Conservation (phyloP, 1,140 invertebrate genomes). For the Mercenaria mercenaria region DNA sequence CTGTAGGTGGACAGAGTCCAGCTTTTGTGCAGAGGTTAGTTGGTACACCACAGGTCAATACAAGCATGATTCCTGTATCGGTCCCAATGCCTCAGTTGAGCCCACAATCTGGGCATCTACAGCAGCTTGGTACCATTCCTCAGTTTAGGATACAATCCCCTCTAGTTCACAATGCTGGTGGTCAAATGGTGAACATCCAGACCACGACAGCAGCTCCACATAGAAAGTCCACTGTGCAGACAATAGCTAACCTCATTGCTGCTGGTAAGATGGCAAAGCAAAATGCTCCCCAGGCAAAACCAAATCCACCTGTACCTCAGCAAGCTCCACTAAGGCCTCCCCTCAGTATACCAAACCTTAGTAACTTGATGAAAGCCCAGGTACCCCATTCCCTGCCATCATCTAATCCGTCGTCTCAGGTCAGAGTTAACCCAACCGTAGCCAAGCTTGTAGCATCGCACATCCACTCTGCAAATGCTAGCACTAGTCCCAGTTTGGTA, state of each 20-base stretch:
- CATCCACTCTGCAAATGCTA: conserved; percentile 49
- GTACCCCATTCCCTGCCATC: background rate
- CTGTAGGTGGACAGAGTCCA: background rate
- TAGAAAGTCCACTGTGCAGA: conserved; percentile 58
- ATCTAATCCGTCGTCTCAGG: background rate
- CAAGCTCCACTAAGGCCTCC: conserved; percentile 22
- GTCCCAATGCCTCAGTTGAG: conserved; percentile 22
- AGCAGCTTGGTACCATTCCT: conserved; percentile 20
- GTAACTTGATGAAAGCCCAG: conserved; percentile 58
- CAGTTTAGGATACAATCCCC: conserved; percentile 32
- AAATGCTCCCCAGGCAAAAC: background rate
- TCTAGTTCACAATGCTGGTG: conserved; percentile 19
- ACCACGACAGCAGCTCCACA: conserved; percentile 35
- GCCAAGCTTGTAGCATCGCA: conserved; percentile 56
- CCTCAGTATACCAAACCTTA: conserved; percentile 8
- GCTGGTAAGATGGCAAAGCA: conserved; percentile 28
- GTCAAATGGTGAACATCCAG: conserved; percentile 44
- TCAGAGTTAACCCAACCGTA: conserved; percentile 49
- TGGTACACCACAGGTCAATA: conserved; percentile 3
- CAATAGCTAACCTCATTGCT: conserved; percentile 59
- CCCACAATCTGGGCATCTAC: background rate
- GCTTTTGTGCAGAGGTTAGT: conserved; percentile 55
- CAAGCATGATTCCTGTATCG: background rate
- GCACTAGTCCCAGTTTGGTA: background rate
- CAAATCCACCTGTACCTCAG: conserved; percentile 17